Evolutionary conservation across 1,140 invertebrate species (phyloP).

Genomic region (Drosophila mauritiana): DNA sequence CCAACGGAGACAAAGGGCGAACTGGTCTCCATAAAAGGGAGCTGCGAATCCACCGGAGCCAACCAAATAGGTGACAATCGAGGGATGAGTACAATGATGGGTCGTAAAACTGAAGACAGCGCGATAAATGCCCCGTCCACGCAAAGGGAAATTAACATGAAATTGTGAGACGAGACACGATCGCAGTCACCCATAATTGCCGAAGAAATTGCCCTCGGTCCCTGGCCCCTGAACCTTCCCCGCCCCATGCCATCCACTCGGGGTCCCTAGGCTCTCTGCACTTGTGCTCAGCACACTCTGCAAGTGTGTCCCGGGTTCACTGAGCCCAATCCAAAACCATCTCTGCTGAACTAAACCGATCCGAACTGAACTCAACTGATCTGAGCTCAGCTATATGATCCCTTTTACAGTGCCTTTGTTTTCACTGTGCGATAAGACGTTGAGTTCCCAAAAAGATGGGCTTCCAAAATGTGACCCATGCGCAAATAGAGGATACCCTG

Average conservation of each 20-base stretch:
- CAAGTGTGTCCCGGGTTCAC: constrained; percentile 78
- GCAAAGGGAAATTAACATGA: constrained; percentile 71
- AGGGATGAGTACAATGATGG: constrained; percentile 47
- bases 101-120: constrained; percentile 70
- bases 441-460: constrained; percentile 4
- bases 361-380: constrained; percentile 20
- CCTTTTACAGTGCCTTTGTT: constrained; percentile 73
- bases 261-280: constrained; percentile 22
- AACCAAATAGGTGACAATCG: constrained; percentile 67
- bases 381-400: constrained; percentile 60
- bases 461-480: constrained; percentile 5
- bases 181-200: constrained; percentile 48
- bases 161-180: constrained; percentile 56
- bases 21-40: constrained; percentile 41
- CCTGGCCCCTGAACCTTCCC: constrained; percentile 13
- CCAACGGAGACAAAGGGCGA: constrained; percentile 14
- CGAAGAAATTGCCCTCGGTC: constrained; percentile 33
- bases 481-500: constrained; percentile 21
- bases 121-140: constrained; percentile 61
- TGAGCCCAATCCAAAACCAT: constrained; percentile 41
- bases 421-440: constrained; percentile 72
- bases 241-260: neutral
- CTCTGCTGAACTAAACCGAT: constrained; percentile 13
- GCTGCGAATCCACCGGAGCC: constrained; percentile 27
- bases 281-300: constrained; percentile 81